Base-by-base conservation (phyloP, 2,888 invertebrate genomes). In the Pteria penguin region DNA sequence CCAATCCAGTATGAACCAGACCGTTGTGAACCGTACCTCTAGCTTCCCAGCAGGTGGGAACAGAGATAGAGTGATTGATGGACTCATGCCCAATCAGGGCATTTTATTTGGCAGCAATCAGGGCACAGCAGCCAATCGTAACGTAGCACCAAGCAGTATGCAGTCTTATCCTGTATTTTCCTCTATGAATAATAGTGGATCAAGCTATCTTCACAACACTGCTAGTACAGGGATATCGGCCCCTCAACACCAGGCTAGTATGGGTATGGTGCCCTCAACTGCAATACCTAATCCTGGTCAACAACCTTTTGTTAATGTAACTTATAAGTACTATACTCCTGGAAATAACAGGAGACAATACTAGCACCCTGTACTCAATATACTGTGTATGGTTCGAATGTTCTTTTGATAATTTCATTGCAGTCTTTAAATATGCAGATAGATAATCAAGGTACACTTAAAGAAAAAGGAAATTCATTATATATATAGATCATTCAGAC, bases 241-340 rank as follows among this genome's bases (percentile, higher is more conserved):
- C 0, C 29, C 54, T n/a, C 68, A 68, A 22, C 68, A 55, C 8
- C 68, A 65, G 65, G 32, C 61, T 33, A 27, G 52, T 32, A 2
- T 68, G 57, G 68, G 68, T 29, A 68, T 68, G 57, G 26, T 68
- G 32, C 66, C 52, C n/a, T 57, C 22, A 4, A 32, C 68, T 31
- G 57, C n/a, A 22, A 33, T 57, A 14, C 68, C 55, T 31, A 29
- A 33, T 22, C 27, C 57, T 57, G 60, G 60, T 8, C 68, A 68
- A 32, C 68, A 55, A 1, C 31, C 57, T 27, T 68, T 57, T 57
- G 57, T 68, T 54, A 68, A 68, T 57, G 68, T 68, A 31, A 57
- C 57, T 22, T 68, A 57, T 32, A 68, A 68, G 32, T 68, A 68
- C 24, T 68, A 68, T 52, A 68, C 68, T 22, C 68, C 68, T 24